Base-by-base conservation (phyloP, 92 coral and sea anemone genomes). In the Virgularia gustaviana region DNA sequence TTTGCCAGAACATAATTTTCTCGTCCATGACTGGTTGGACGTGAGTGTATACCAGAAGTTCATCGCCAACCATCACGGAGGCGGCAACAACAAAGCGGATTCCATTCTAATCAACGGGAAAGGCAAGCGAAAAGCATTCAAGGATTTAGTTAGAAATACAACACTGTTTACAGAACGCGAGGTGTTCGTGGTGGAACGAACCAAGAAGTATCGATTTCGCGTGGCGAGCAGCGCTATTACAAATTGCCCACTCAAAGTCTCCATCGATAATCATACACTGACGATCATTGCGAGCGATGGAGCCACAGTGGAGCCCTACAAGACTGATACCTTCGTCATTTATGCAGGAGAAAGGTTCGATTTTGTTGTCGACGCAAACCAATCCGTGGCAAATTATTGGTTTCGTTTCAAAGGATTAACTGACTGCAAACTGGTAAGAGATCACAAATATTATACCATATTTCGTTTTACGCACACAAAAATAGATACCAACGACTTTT, bases 271-370 rank as follows among this genome's bases (percentile, higher is more conserved):
- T 3, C 70, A 63, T 34, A 63, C 36, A 18, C 20, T 63, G 52
- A 63, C 70, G 52, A 28, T 63, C 1, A 63, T 63, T 63, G 70
- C 70, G 70, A 63, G 70, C 44, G 70, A 63, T 37, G 70, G 70
- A 16, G 41, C 49, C 7, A 49, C 70, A 39, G 5, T 63, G 20
- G 49, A 63, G 15, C 70, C 70, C 39, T 63, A 36, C 23, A 34
- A 35, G 29, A 63, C 70, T 1, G 70, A 63, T 4, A 63, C 25
- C 39, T 52, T 63, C 10, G 49, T 63, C 44, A 63, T 63, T 10
- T 39, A 35, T 63, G 70, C 49, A 24, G 70, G 70, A 28, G 70
- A 63, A 36, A 49, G 70, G 5, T 63, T 35, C 27, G 70, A 63
- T 19, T 9, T 63, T 28, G 70, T 63, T 34, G 15, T 63, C 16